A percentile compares a stretch with the other conserved stretches of the same genome.
These are phyloP conservation scores for Uropetala carovei DNA, from an alignment of 2,888 invertebrate species.

Conservation along the genomic window DNA sequence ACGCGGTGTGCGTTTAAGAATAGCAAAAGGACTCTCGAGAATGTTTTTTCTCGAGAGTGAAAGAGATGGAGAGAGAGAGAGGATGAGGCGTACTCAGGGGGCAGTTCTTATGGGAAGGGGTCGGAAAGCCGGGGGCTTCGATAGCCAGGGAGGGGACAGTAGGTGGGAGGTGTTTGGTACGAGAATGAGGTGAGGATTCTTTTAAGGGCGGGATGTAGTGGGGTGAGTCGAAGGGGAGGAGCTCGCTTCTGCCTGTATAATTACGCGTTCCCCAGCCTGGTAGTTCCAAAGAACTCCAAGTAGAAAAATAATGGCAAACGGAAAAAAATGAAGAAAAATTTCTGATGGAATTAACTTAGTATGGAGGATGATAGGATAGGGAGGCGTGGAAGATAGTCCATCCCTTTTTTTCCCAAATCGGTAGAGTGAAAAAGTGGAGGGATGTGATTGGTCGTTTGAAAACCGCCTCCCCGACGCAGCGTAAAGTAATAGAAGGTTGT, in stretches of 20 bases:
- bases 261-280: conserved; percentile 40
- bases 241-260: conserved; percentile 54
- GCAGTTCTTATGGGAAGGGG: neutral
- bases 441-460: conserved; percentile 51
- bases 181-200: conserved; percentile 31
- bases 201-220: neutral
- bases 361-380: conserved; percentile 58
- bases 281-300: conserved; percentile 41
- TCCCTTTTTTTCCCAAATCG: conserved; percentile 44
- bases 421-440: conserved; percentile 46
- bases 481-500: conserved; percentile 47
- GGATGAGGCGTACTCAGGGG: neutral
- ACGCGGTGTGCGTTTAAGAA: conserved; percentile 54
- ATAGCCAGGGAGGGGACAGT: neutral
- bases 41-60: conserved; percentile 10
- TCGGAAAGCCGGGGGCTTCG: neutral
- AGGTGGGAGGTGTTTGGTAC: conserved; percentile 27
- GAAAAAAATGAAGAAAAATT: conserved; percentile 54
- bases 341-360: conserved; percentile 60
- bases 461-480: conserved; percentile 20
- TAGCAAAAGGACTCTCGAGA: conserved; percentile 15
- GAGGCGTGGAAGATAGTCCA: conserved; percentile 21
- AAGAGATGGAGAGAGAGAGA: neutral
- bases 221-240: conserved; percentile 15
- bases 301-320: conserved; percentile 60